A percentile compares a stretch with the other conserved stretches of the same genome.
These are phyloP conservation scores for Theretra japonica DNA, from an alignment of 2,888 invertebrate species.

Conservation along the genomic window DNA sequence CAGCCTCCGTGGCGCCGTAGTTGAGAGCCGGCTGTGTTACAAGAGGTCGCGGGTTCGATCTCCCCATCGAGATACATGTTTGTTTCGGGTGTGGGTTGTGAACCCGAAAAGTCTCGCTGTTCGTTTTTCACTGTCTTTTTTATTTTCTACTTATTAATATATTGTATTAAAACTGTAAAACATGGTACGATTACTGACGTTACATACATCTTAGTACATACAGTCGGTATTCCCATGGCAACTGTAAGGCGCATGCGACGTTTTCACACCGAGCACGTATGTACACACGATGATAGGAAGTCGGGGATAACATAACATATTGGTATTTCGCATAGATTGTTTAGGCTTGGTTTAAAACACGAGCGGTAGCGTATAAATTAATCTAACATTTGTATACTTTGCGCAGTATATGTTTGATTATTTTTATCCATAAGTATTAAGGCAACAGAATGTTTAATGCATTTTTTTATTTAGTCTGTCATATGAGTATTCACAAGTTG, in stretches of 20 bases:
- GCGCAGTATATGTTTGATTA: neutral
- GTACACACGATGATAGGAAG: constrained; percentile 56
- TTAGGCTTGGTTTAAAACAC: constrained; percentile 41
- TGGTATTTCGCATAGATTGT: constrained; percentile 66
- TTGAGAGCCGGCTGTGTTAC: no score
- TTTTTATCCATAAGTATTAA: neutral
- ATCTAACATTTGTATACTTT: neutral
- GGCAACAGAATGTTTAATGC: neutral
- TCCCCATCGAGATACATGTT: no score
- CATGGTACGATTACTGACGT: no score
- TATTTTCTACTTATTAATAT: no score
- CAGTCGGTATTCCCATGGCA: neutral
- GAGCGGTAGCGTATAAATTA: constrained; percentile 42
- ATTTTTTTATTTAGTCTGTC: no score
- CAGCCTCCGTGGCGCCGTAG: no score
- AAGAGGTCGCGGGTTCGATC: no score
- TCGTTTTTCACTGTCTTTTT: no score
- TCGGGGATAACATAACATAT: constrained; percentile 66
- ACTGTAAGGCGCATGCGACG: constrained; percentile 28
- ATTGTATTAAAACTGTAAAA: neutral
- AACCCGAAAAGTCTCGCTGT: no score
- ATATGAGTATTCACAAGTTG: no score
- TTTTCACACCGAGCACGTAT: constrained; percentile 30
- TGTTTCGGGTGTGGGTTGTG: no score
- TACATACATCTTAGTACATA: neutral